Conservation (phyloP, 2,113 vertebrate species). For the Miniopterus natalensis region DNA sequence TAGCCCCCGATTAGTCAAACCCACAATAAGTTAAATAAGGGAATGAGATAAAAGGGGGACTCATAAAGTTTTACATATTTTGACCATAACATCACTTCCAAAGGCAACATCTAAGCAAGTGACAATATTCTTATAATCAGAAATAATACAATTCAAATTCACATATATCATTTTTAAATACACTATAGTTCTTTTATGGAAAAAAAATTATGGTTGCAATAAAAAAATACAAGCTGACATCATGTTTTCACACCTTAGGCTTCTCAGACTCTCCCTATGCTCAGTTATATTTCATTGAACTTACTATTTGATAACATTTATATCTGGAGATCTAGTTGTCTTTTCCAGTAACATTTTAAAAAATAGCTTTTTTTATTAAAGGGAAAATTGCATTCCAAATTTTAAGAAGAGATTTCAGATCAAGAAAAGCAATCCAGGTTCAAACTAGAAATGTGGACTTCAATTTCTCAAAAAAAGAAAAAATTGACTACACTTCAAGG, state of each 20-base stretch:
- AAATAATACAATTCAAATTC: slow-evolving; percentile 1
- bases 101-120: background rate
- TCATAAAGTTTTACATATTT: slow-evolving; percentile 54
- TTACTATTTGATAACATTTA: slow-evolving; percentile 42
- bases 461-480: background rate
- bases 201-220: background rate
- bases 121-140: background rate
- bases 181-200: background rate
- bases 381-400: background rate
- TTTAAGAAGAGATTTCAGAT: slow-evolving; percentile 37
- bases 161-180: background rate
- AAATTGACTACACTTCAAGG: background rate
- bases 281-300: background rate
- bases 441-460: background rate
- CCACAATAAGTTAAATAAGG: slow-evolving; percentile 61
- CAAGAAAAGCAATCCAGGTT: background rate
- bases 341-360: background rate
- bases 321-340: background rate
- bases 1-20: slow-evolving; percentile 73
- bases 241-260: background rate
- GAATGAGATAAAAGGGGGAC: background rate
- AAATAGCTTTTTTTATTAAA: background rate
- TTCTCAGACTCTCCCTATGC: background rate
- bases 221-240: background rate
- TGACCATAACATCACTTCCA: background rate